These are phyloP conservation scores for Cataglyphis hispanica DNA, from an alignment of 1,140 invertebrate genomes.

Conservation along the genomic window DNA sequence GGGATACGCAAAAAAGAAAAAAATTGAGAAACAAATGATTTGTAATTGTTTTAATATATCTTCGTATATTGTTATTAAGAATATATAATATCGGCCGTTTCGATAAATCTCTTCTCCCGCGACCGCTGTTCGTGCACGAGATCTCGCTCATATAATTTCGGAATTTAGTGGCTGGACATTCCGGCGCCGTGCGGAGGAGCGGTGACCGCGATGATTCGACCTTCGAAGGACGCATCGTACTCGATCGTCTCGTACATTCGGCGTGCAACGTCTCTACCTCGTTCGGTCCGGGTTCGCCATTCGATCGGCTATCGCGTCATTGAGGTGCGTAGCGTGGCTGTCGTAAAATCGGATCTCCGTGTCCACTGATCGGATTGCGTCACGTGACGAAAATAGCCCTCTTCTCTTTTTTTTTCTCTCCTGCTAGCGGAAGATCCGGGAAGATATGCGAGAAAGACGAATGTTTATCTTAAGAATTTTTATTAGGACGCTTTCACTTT, in stretches of 20 bases:
- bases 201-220: slow-evolving; percentile 74
- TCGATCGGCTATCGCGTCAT: neutral
- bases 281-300: neutral
- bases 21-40: neutral
- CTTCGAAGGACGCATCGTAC: slow-evolving; percentile 76
- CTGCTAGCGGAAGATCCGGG: neutral
- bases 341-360: slow-evolving; percentile 60
- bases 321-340: slow-evolving; percentile 49
- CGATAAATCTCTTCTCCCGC: slow-evolving; percentile 7
- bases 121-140: neutral
- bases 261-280: slow-evolving; percentile 37
- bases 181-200: slow-evolving; percentile 63
- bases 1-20: neutral
- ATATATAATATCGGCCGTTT: neutral
- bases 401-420: neutral
- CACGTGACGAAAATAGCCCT: slow-evolving; percentile 76
- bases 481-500: neutral
- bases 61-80: neutral
- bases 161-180: slow-evolving; percentile 66
- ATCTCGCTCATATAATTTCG: slow-evolving; percentile 63
- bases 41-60: neutral
- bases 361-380: slow-evolving; percentile 71
- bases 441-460: neutral
- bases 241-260: slow-evolving; percentile 46
- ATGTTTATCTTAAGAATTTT: slow-evolving; percentile 3